Evolutionary conservation across 2,113 vertebrate genomes (phyloP).

Genomic region (Ciconia stormi): DNA sequence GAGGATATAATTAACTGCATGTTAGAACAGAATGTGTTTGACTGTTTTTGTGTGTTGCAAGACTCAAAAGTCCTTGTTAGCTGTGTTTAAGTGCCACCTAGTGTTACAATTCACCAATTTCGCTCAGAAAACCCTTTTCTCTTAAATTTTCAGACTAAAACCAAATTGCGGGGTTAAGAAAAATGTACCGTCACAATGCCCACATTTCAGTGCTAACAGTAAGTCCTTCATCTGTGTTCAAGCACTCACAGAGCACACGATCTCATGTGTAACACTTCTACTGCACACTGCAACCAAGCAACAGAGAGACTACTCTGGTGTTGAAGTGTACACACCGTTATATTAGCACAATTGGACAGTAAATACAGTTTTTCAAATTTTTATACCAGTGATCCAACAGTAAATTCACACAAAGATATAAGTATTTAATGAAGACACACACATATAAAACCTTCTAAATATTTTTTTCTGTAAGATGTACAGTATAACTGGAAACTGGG

Average conservation of each 20-base stretch:
- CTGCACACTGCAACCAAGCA: neutral
- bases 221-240: neutral
- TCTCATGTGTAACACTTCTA: neutral
- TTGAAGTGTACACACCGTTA: too few relatives aligned
- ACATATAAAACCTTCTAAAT: neutral
- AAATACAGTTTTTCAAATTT: neutral
- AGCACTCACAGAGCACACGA: neutral
- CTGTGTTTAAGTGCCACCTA: conserved; percentile 82
- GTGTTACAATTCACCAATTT: conserved; percentile 68
- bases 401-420: neutral
- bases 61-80: conserved; percentile 51
- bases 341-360: fast-evolving
- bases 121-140: neutral
- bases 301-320: too few relatives aligned
- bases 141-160: neutral
- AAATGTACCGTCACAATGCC: neutral
- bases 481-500: neutral
- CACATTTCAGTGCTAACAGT: neutral
- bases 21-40: conserved; percentile 60
- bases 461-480: neutral
- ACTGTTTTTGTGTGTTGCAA: conserved; percentile 27
- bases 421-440: neutral
- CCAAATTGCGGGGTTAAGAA: neutral
- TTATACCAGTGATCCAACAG: neutral
- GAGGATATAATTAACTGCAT: conserved; percentile 73